Base-by-base conservation (phyloP, 2,797 vertebrate genomes). In the Galago senegalensis region DNA sequence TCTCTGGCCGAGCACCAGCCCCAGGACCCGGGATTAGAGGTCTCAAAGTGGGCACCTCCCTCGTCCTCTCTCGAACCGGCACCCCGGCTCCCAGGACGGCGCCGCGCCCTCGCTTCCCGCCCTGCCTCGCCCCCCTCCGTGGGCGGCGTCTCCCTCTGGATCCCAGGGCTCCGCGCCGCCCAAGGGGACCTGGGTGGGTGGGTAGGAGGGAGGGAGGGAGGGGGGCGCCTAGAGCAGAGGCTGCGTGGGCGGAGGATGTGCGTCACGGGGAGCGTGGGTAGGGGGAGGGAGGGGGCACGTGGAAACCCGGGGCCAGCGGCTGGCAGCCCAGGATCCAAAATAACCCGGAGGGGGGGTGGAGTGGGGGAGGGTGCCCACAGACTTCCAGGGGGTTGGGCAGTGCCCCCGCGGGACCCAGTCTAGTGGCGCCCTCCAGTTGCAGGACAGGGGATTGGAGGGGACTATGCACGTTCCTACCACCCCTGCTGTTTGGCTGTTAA, bases 171-270 rank as follows among this genome's bases (percentile, higher is more conserved):
- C 91, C 21, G 89, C 92, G 4, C 97, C 95, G 72, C 95, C 93
- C 80, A 40, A 87, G 79, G 85, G 81, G 92, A 91, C 72, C 89
- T 34, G 87, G 93, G 97, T 60, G 95, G 97, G 49, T 16, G 49
- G 49, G 49, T 16, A 14, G 49, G 40, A 7, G 40, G 40, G 40
- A 43, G 7, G 40, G 96, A 96, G 72, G 85, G 70, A 93, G 75
- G 93, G 96, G 97, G 93, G 94, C 91, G 96, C 95, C 70, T 12
- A 2, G 60, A 96, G 96, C 97, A 94, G 91, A 85, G 97, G 92
- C 97, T 95, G 97, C 93, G 98, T 98, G 98, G 98, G 98, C 87
- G 97, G 98, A 98, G 98, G 98, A 98, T 98, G 98, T 98, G 98
- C 98, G 98, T 98, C 98, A 98, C 94, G 96, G 97, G 96, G 97